These are phyloP conservation scores for human (Homo sapiens) DNA, from an alignment of 2,113 vertebrate genomes.

Conservation along the genomic window GRCh38 chr2:234681001-234681500, in stretches of 20 bases:
- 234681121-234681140: not conserved
- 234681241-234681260: fast-evolving
- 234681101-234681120: not conserved
- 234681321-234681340: not conserved
- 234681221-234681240: not conserved
- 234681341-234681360: not conserved
- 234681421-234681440: not conserved
- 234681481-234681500: not conserved
- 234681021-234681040: not conserved
- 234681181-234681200: not conserved
- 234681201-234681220: not conserved
- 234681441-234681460: not conserved
- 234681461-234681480: fast-evolving
- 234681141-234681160: not conserved
- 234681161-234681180: not conserved
- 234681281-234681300: not conserved
- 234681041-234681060: not conserved
- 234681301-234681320: not conserved
- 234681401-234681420: not conserved
- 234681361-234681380: not conserved
- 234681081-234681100: not conserved
- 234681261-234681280: not conserved
- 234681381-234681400: not conserved
- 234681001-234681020: not conserved
- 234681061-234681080: not conserved